These are phyloP conservation scores for Larimichthys polyactis DNA, from an alignment of 2,113 vertebrate species.

Conservation along the genomic window DNA sequence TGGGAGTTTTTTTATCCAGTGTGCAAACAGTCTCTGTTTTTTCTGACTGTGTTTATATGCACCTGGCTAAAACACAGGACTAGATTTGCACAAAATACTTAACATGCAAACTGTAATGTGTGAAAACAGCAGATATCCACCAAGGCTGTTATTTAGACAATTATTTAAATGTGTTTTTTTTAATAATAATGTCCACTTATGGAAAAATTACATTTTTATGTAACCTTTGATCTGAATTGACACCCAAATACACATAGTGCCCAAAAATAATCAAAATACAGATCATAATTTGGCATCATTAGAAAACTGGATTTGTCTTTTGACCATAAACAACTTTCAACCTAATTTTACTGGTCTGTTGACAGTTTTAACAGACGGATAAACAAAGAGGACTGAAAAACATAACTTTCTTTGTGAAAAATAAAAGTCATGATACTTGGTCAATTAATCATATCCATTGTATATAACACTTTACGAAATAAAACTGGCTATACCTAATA, in stretches of 20 bases:
- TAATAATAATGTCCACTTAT: background rate
- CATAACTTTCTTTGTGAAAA: background rate
- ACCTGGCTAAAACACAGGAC: background rate
- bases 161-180: background rate
- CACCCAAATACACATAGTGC: background rate
- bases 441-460: background rate
- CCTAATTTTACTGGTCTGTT: conserved; percentile 12
- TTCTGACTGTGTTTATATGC: no score
- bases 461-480: background rate
- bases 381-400: conserved; percentile 4
- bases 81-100: background rate
- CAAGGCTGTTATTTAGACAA: background rate
- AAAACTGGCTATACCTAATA: background rate
- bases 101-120: no score
- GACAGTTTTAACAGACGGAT: background rate
- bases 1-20: no score
- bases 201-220: background rate
- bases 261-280: background rate
- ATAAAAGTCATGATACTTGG: background rate
- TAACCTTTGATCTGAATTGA: background rate
- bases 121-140: background rate
- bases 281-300: background rate
- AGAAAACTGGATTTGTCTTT: background rate
- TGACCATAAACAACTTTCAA: background rate
- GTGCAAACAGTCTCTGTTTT: no score